A percentile compares a stretch with the other conserved stretches of the same genome.
Evolutionary conservation across 2,113 vertebrate species (phyloP).

Genomic region (Xiphophorus hellerii): DNA sequence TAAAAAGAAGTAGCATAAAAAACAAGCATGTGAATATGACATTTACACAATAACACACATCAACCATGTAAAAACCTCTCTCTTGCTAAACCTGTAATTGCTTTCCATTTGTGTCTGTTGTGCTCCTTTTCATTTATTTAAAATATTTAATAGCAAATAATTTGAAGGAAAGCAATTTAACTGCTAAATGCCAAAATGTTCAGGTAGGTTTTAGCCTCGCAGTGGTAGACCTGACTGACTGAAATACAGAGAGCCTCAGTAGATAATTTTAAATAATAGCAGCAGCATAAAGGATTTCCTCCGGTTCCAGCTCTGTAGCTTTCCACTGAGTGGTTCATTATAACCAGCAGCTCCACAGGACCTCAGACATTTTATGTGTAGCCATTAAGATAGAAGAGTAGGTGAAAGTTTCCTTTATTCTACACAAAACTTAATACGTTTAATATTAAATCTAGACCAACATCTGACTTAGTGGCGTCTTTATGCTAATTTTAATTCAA

Average conservation of each 20-base stretch:
- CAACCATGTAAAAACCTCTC: too few relatives aligned
- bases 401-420: background rate
- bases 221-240: background rate
- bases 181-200: background rate
- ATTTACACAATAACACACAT: too few relatives aligned
- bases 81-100: background rate
- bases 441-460: background rate
- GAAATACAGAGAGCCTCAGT: background rate
- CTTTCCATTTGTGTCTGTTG: background rate
- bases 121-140: background rate
- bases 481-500: background rate
- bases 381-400: background rate
- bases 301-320: background rate
- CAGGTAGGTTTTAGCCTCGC: background rate
- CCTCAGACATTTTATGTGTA: background rate
- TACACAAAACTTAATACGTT: background rate
- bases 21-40: too few relatives aligned
- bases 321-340: background rate
- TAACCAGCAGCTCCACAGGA: background rate
- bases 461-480: background rate
- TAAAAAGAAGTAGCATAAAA: too few relatives aligned
- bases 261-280: background rate
- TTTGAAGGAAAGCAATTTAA: background rate
- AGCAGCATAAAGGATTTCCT: background rate
- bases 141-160: background rate